A percentile compares a stretch with the other conserved stretches of the same genome.
These are phyloP conservation scores for Drosophila navojoa DNA, from an alignment of 1,140 invertebrate species.

Conservation along the genomic window DNA sequence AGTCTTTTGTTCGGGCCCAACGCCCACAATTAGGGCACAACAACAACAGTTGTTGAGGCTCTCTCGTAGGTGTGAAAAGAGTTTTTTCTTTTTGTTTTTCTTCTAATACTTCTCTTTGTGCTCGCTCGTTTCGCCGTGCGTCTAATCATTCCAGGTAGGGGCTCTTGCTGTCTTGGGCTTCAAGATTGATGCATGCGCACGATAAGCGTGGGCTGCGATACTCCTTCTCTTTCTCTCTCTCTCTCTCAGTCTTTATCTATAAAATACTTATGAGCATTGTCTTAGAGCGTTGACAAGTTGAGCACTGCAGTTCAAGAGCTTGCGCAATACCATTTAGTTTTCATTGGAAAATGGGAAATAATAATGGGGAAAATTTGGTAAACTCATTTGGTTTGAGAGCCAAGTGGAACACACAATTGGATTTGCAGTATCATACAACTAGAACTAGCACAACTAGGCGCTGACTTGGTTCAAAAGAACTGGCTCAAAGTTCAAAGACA, in stretches of 20 bases:
- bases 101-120: conserved; percentile 10
- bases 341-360: conserved; percentile 1
- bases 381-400: not conserved
- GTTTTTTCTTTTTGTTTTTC: conserved; percentile 31
- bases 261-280: conserved; percentile 5
- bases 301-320: conserved; percentile 16
- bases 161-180: conserved; percentile 37
- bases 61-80: conserved; percentile 41
- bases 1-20: conserved; percentile 28
- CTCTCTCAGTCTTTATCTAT: not conserved
- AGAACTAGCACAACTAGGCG: conserved; percentile 7
- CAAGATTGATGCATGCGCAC: conserved; percentile 59
- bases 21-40: conserved; percentile 53
- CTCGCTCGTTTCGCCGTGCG: not conserved
- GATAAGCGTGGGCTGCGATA: conserved; percentile 41
- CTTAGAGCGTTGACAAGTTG: conserved; percentile 25
- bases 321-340: conserved; percentile 9
- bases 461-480: not conserved
- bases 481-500: not conserved
- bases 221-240: not conserved
- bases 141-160: conserved; percentile 55
- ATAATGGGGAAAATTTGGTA: not conserved
- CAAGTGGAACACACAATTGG: not conserved
- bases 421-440: conserved; percentile 4
- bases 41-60: conserved; percentile 1